Base-by-base conservation (phyloP, 1,140 invertebrate species). In the Rhysida immarginata region DNA sequence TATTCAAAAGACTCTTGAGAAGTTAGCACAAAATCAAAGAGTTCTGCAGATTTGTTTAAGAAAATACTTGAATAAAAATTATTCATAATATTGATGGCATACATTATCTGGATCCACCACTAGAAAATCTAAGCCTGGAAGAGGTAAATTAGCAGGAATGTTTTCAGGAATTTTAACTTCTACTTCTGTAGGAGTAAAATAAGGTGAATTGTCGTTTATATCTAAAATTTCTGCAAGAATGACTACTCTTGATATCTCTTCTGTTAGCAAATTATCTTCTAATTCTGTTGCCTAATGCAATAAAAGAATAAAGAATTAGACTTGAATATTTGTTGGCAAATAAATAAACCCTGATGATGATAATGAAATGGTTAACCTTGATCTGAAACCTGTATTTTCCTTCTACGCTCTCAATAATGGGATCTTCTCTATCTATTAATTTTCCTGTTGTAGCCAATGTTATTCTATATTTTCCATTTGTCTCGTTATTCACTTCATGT, bases 381-480 rank as follows among this genome's bases (percentile, higher is more conserved):
- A 88, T 73, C 56, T 74, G 75, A 61, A 87, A 85, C 3, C 74
- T 79, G 63, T 88, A 87, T 44, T 87, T 80, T 0, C 84, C 85
- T 1, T 84, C 85, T 63, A 82, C 84, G 60, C 82, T 80, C 21
- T 85, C 66, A 49, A 88, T 81, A 1, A 71, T 70, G 0, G 80
- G 74, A 68, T 85, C 77, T 67, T 88, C 85, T 53, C 85, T 72
- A 63, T 88, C 84, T 13, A 87, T 71, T 0, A 81, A 77, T 1
- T 74, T 70, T 35, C 78, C 72, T 1, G 79, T 78, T 0, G 84
- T 83, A 2, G 80, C 66, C 13, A 87, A 63, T 29, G 63, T 70
- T 13, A 65, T 63, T 29, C 52, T 57, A n/a, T 59, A 58, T 20
- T 61, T 50, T n/a, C 60, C 61, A 11, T 60, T 21, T 1, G 52